Evolutionary conservation across 2,797 vertebrate genomes (phyloP), one percentile per base, ranked within the genome.

Genomic region (Chelidonichthys spinosus): DNA sequence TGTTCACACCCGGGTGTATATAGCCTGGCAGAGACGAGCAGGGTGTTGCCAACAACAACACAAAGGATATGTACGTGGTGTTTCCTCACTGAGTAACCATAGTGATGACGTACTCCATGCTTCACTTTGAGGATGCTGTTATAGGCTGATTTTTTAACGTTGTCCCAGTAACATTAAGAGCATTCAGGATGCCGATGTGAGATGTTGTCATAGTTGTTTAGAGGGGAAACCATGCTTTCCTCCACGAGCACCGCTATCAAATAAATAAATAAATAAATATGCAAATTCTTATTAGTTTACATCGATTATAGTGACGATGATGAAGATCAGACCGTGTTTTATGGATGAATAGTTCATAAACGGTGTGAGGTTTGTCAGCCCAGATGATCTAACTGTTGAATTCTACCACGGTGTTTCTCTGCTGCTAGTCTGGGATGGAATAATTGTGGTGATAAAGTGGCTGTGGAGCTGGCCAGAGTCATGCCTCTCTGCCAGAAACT

Each of bases 341-440:
- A 32, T n/a, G 15, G 11, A n/a, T 18, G 33, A 13, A n/a, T 46
- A 18, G 4, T 47, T 43, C 44, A 36, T 36, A 13, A 5, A 62
- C 46, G 15, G 32, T 17, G 32, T 11, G 36, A 50, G 42, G 8
- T 61, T 13, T 50, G 17, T 69, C 42, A n/a, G 36, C 25, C 5
- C 25, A 43, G 25, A 60, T 43, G 25, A 60, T 66, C 50, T 18
- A 13, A 53, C 39, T 46, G 8, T 76, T 33, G 4, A 43, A 63
- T 36, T 18, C 15, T 13, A 1, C 36, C 18, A 4, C 33, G 4
- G 3, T 39, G 0, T 25, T 13, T 71, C 6, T 76, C 6, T 78
- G 2, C 73, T 9, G 61, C n/a, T 33, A 98, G 97, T 76, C 76
- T 99, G 68, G 96, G 96, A 1, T 98, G 97, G 97, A 98, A 98